Evolutionary conservation across 2,797 vertebrate genomes (phyloP), one percentile per base, ranked within the genome.

Genomic region (Acomys russatus): DNA sequence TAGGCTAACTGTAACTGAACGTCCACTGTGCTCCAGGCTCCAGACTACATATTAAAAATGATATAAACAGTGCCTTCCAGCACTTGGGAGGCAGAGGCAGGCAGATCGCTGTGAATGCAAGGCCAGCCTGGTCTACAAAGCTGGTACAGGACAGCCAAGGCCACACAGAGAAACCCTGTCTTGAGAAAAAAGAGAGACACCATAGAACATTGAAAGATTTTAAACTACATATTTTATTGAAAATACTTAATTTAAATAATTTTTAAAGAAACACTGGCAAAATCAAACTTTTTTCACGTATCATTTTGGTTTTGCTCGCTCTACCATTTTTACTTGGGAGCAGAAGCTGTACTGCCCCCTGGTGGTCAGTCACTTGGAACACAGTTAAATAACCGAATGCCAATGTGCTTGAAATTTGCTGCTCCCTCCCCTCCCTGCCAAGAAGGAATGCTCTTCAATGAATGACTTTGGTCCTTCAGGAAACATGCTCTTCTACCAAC

Each of bases 171-270:
- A 44, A 44, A 44, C 44, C 44, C 44, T 44, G 44, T 44, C 44
- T 44, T 44, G 44, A 44, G 44, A 44, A 44, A 44, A 44, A 44
- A 44, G 44, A 88, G 64, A 84, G 44, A 87, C 85, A 82, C 15
- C 77, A 44, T 11, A 71, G 22, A 66, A 88, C 95, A 82, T 9
- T 51, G 61, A 84, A 90, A 76, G n/a, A 78, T 66, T 90, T 90
- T 87, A 30, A 96, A 93, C 38, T 56, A 85, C 8, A 63, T 17
- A 83, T 86, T 98, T 96, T 97, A 97, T 91, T 97, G 38, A 96
- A 97, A 96, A 94, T 28, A 84, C 76, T 71, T 93, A 25, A 83
- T 74, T 88, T 87, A 73, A 93, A 94, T 96, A 83, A 91, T 70
- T 68, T 84, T 56, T 23, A 35, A 56, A 88, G 92, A 82, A 71